These are phyloP conservation scores for Dasyornis broadbenti DNA, from an alignment of 2,113 vertebrate genomes.

Conservation along the genomic window DNA sequence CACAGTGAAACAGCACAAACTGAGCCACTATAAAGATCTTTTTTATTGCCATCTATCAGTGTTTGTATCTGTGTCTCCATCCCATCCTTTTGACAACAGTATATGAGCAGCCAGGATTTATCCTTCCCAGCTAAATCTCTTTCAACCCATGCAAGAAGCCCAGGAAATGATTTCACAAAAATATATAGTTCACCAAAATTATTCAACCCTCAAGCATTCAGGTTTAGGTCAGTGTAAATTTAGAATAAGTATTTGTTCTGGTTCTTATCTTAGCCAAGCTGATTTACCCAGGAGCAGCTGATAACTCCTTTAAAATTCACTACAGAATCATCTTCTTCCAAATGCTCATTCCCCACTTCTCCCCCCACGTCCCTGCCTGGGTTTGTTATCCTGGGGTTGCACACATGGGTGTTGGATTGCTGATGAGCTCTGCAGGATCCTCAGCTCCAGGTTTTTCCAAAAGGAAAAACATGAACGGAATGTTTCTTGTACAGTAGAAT, in stretches of 20 bases:
- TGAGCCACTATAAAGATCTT: background rate
- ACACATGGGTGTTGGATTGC: background rate
- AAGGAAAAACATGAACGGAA: background rate
- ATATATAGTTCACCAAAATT: conserved; percentile 18
- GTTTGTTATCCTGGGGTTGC: background rate
- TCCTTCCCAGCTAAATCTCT: conserved; percentile 30
- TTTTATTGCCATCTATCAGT: conserved; percentile 8
- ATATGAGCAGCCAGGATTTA: conserved; percentile 14
- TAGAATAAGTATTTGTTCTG: conserved; percentile 60
- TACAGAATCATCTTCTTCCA: background rate
- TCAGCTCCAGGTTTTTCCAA: background rate
- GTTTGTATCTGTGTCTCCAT: conserved; percentile 15
- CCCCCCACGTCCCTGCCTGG: background rate
- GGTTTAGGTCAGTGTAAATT: conserved; percentile 62
- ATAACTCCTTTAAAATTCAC: conserved; percentile 41
- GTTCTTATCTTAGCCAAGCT: conserved; percentile 46
- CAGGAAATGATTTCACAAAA: conserved; percentile 32
- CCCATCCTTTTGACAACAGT: conserved; percentile 13
- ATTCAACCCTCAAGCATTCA: conserved; percentile 21
- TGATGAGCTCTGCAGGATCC: background rate
- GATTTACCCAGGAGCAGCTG: conserved; percentile 49
- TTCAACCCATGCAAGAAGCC: conserved; percentile 25
- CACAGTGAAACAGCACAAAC: background rate
- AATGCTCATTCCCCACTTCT: background rate
- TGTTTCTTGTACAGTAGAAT: background rate